A percentile compares a stretch with the other conserved stretches of the same genome.
phyloP scores from a whole-genome alignment of 2,797 vertebrate genomes.

The Protosalanx chinensis region DNA sequence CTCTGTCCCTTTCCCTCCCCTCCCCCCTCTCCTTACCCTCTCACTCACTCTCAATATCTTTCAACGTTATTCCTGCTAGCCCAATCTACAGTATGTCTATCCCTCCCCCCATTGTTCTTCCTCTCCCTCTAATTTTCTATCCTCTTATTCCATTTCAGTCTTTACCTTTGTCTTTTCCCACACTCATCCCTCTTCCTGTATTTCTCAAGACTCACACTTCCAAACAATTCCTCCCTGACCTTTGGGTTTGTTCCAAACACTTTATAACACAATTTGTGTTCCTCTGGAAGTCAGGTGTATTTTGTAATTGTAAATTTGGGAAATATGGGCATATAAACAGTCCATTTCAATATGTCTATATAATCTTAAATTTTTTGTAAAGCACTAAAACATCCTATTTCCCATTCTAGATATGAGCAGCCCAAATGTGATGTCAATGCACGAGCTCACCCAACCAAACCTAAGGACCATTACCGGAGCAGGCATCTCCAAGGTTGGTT shows the following conservation, averaged over 20 bases:
- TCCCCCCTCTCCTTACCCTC: slow-evolving; percentile 18
- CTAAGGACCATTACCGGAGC: slow-evolving; percentile 86
- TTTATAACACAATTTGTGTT: slow-evolving; percentile 21
- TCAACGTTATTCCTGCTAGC: slow-evolving; percentile 36
- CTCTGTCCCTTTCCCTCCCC: slow-evolving; percentile 18
- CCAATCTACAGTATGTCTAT: slow-evolving; percentile 23
- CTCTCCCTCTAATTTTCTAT: neutral
- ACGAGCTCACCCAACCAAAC: slow-evolving; percentile 86
- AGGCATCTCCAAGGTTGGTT: slow-evolving; percentile 89
- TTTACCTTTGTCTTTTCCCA: too few relatives aligned
- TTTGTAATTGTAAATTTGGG: too few relatives aligned
- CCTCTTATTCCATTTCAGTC: neutral
- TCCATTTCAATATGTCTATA: neutral
- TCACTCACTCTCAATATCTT: slow-evolving; percentile 7
- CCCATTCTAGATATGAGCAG: slow-evolving; percentile 84
- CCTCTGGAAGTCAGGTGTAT: neutral
- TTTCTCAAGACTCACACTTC: neutral
- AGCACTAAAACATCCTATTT: neutral
- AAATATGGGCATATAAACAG: too few relatives aligned
- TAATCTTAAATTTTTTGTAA: slow-evolving; percentile 13
- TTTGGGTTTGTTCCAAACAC: slow-evolving; percentile 25
- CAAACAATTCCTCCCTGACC: neutral
- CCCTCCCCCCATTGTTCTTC: neutral
- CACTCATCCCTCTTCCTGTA: neutral
- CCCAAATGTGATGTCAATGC: slow-evolving; percentile 92